A percentile compares a stretch with the other conserved stretches of the same genome.
phyloP scores from a whole-genome alignment of 1,140 invertebrate genomes.

The Steinernema feltiae region DNA sequence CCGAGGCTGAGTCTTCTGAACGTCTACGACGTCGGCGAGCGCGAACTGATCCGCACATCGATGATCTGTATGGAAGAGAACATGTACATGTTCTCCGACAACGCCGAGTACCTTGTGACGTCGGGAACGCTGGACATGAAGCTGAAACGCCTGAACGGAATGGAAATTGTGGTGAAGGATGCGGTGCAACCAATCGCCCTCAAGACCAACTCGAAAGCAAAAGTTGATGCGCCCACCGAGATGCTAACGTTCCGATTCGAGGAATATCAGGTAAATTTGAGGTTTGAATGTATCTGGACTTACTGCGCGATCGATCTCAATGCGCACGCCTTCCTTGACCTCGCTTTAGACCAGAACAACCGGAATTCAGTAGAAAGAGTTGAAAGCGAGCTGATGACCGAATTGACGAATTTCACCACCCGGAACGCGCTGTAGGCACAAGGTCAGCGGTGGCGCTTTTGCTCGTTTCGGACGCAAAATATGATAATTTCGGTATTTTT shows the following conservation, averaged over 20 bases:
- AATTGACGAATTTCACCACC: too few species aligned
- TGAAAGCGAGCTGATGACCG: too few species aligned
- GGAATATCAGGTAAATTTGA: neutral
- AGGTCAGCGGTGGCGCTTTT: too few species aligned
- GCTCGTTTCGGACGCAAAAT: too few species aligned
- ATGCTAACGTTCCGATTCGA: neutral
- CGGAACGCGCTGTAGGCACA: too few species aligned
- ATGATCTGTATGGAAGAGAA: conserved; percentile 25
- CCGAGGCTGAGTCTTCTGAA: conserved; percentile 25
- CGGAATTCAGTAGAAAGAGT: too few species aligned
- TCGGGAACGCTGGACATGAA: conserved; percentile 30
- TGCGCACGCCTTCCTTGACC: neutral
- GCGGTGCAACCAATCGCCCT: conserved; percentile 22
- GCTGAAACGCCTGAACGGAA: conserved; percentile 18
- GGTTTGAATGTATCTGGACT: neutral
- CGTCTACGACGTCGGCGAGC: neutral
- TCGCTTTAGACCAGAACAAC: too few species aligned
- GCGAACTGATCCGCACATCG: conserved; percentile 20
- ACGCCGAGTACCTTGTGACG: conserved; percentile 27
- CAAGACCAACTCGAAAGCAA: conserved; percentile 12
- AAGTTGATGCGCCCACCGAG: neutral
- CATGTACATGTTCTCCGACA: conserved; percentile 30
- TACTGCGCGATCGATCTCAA: neutral
- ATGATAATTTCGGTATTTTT: too few species aligned
- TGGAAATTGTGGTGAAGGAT: conserved; percentile 7